Conservation (phyloP, 1,140 invertebrate species). For the Octopus sinensis region DNA sequence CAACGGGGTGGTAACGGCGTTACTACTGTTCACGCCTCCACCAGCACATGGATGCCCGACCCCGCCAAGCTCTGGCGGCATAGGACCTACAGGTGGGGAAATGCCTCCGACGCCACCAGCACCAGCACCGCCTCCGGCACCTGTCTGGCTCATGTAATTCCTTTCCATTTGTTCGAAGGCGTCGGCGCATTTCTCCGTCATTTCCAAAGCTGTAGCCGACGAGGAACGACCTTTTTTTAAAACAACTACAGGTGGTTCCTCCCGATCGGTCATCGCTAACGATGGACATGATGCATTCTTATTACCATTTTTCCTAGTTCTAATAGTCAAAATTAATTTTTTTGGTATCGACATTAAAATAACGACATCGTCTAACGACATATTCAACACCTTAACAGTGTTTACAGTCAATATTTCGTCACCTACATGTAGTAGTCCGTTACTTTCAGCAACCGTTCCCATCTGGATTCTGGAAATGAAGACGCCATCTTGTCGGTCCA, state of each 20-base stretch:
- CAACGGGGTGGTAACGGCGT: background rate
- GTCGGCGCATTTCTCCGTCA: slow-evolving; percentile 76
- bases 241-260: slow-evolving; percentile 86
- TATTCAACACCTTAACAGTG: slow-evolving; percentile 91
- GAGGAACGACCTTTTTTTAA: slow-evolving; percentile 71
- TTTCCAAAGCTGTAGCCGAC: slow-evolving; percentile 59
- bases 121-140: background rate
- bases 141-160: slow-evolving; percentile 17
- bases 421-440: slow-evolving; percentile 92
- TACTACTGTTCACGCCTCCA: background rate
- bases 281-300: slow-evolving; percentile 52
- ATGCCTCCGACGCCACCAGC: background rate
- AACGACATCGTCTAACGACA: slow-evolving; percentile 97
- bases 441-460: slow-evolving; percentile 76
- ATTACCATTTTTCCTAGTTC: slow-evolving; percentile 57
- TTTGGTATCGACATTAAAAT: slow-evolving; percentile 99
- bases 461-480: slow-evolving; percentile 95
- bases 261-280: slow-evolving; percentile 59
- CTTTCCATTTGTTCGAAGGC: slow-evolving; percentile 53
- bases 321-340: slow-evolving; percentile 86
- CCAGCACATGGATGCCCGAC: background rate
- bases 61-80: slow-evolving; percentile 9
- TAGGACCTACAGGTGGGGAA: slow-evolving; percentile 12
- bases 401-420: slow-evolving; percentile 98
- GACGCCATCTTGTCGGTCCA: slow-evolving; percentile 88